Evolutionary conservation across 2,113 vertebrate genomes (phyloP), one percentile per base, ranked within the genome.

Genomic region (Syrmaticus mikado): DNA sequence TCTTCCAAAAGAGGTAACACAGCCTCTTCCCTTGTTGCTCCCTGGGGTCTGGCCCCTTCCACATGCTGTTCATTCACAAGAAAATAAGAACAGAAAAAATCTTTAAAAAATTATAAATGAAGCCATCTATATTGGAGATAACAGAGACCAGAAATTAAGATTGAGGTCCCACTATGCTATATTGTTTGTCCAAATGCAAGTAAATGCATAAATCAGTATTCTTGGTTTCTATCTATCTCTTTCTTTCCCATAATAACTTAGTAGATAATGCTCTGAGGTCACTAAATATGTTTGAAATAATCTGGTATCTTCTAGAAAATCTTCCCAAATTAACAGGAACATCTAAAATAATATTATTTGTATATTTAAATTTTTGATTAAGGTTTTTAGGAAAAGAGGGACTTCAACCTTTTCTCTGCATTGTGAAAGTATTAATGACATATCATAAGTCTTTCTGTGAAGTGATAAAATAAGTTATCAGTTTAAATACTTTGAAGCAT

Each of bases 401-500:
- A 71, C 72, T 90, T 86, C 66, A 66, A 67, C 12, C 30, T 91
- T 94, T 80, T 36, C 22, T 85, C 11, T 74, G 2, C 40, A 60
- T 52, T 16, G 67, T 83, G 28, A 28, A 77, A 78, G 17, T 53
- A 28, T 40, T 91, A 84, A 87, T 68, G 55, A 55, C 19, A 11
- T 79, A 73, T 80, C 18, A 48, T 21, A 72, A 68, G 8, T 58
- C 46, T 75, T 86, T 48, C 46, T 94, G 70, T 80, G 43, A 91
- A 79, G 16, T 70, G 75, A 84, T 84, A 82, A 87, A 85, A 85
- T 45, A 74, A 86, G 6, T 72, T 86, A 45, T 18, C 22, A 22
- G 27, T 70, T 96, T 68, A 62, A 92, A 71, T 71, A 50, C 30
- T 90, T 87, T 66, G 43, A 91, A 88, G 8, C 40, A 62, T 84